These are phyloP conservation scores for Cheilosia pagana DNA, from an alignment of 2,888 invertebrate genomes.

Conservation along the genomic window DNA sequence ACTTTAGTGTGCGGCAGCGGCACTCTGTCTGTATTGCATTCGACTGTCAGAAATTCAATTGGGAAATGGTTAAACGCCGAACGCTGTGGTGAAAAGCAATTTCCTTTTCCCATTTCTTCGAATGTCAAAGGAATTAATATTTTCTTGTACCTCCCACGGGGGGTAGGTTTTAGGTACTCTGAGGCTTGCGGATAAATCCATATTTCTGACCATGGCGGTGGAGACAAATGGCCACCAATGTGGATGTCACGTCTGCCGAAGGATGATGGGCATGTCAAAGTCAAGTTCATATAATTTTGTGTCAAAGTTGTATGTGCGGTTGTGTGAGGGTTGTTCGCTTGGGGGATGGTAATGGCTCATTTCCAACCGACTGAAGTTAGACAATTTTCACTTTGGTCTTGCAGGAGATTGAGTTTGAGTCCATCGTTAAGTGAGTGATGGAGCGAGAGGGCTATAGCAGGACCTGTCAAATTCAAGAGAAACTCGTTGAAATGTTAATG, in stretches of 20 bases:
- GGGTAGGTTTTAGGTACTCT: too few relatives aligned
- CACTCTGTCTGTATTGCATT: constrained; percentile 18
- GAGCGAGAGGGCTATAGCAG: neutral
- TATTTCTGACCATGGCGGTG: constrained; percentile 27
- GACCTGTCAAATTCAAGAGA: constrained; percentile 50
- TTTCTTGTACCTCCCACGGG: constrained; percentile 11
- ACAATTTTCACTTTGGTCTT: constrained; percentile 59
- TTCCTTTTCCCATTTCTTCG: constrained; percentile 15
- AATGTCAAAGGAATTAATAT: constrained; percentile 50
- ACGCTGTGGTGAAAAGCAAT: neutral
- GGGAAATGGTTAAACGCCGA: constrained; percentile 37
- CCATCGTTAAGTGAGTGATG: neutral
- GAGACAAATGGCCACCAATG: constrained; percentile 1
- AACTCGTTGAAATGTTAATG: constrained; percentile 66
- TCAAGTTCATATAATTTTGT: constrained; percentile 67
- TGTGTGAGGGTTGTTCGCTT: neutral
- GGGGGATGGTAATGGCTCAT: constrained; percentile 46
- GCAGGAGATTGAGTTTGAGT: neutral
- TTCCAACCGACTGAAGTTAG: constrained; percentile 53
- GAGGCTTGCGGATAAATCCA: constrained; percentile 4
- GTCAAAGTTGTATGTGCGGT: constrained; percentile 46
- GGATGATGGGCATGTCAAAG: constrained; percentile 45
- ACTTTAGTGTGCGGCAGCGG: constrained; percentile 9
- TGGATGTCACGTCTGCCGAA: constrained; percentile 17
- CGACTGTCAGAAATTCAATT: constrained; percentile 54